Base-by-base conservation (phyloP, 2,113 vertebrate genomes). In the Eptesicus fuscus region DNA sequence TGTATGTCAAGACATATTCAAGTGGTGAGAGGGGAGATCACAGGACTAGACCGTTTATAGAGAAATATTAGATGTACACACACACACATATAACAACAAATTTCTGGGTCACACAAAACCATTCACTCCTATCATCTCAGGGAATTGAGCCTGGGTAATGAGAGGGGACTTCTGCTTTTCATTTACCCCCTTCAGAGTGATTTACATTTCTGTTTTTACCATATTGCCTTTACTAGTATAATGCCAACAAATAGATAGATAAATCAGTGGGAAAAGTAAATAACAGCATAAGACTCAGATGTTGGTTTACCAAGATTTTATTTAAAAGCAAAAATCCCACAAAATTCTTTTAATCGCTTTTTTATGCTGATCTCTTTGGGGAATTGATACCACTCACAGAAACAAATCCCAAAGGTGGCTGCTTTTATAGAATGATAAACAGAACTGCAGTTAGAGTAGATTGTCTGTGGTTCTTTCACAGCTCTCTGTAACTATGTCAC, bases 181-280 rank as follows among this genome's bases (percentile, higher is more conserved):
- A 79, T 67, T 90, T 59, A 90, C 10, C 67, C 25, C 22, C 47
- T 86, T 82, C 82, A 69, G 80, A 59, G n/a, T 76, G 12, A 93
- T 86, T 71, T 94, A 37, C 67, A 37, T 85, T 32, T 86, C 47
- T 86, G 30, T 82, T 93, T 93, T 86, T n/a, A 59, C 44, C 82
- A 44, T 73, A 82, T 74, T 76, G 35, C n/a, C 67, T 90, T 90
- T 51, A 56, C 53, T 56, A 56, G 53, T 22, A 79, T 42, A 82
- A 69, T 49, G n/a, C 63, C 30, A 95, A 89, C 59, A 93, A 90
- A 83, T 25, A 88, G 63, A 74, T 30, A 90, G 51, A 78, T 67
- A 93, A 86, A 85, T 79, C 32, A n/a, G 37, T 14, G 20, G 53
- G 6, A 42, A 90, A 83, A 76, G 89, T 16, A 84, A 89, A 65